Evolutionary conservation across 2,113 vertebrate genomes (phyloP), one percentile per base, ranked within the genome.

Genomic region (Epinephelus cyanopodus): DNA sequence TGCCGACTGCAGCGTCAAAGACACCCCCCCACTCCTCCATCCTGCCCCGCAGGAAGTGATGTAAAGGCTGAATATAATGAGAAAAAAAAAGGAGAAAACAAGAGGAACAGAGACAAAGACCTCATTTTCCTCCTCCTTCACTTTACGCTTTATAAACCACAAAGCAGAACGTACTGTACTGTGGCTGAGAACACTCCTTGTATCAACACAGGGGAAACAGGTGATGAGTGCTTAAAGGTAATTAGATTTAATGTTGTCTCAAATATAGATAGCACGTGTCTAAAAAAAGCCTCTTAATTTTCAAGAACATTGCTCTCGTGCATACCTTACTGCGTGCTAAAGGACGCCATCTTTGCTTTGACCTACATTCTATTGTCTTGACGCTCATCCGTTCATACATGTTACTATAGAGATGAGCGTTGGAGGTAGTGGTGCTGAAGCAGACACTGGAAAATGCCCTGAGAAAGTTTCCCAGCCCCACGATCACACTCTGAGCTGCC

Each of bases 301-400:
- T 19, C 6, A 4, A 3, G 14, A 9, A 13, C 5, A 10, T 62
- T 52, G 9, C 6, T 58, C 64, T 60, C 50, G n/a, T 25, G 9
- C 29, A 15, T 66, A 81, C 70, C 84, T 88, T 21, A 37, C 47
- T 73, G 64, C 68, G 19, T 66, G 53, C 69, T 23, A 0, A 10
- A 27, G n/a, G 77, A 23, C 58, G 79, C 72, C 91, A 91, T 91
- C 76, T 89, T 89, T 74, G 15, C 77, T 75, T 12, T 90, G 92
- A 90, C 87, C 92, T 90, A 91, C 82, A 92, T 92, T 90, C 82
- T 6, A 0, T 56, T n/a, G 63, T 25, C 82, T 90, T 89, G 83
- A 83, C 17, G 67, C 60, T 90, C 5, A 88, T 90, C 79, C 19
- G 52, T 87, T 90, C 85, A 77, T 76, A 88, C 84, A 58, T 73